phyloP scores from a whole-genome alignment of 2,113 vertebrate genomes.

The Lycocorax pyrrhopterus region DNA sequence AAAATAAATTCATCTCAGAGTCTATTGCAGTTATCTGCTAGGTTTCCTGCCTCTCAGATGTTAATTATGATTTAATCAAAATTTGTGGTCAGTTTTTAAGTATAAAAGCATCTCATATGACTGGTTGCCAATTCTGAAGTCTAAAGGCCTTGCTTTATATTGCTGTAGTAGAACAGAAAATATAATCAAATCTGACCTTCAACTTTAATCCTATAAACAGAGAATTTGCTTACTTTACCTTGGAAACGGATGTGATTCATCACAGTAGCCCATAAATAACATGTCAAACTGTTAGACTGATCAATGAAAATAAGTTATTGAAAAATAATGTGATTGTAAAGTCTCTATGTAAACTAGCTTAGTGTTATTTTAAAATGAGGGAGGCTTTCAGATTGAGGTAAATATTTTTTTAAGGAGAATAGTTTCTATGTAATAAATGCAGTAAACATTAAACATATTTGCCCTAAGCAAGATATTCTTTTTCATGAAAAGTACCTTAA shows the following conservation, averaged over 20 bases:
- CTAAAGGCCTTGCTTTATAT: conserved; percentile 65
- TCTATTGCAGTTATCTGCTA: not conserved
- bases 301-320: conserved; percentile 76
- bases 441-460: not conserved
- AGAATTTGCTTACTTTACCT: conserved; percentile 76
- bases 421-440: not conserved
- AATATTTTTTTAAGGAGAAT: not conserved
- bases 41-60: not conserved
- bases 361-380: conserved; percentile 57
- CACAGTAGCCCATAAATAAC: conserved; percentile 75
- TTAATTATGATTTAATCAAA: conserved; percentile 30
- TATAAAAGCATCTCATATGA: conserved; percentile 50
- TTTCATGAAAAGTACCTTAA: not conserved
- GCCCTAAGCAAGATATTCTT: not conserved
- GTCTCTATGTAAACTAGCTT: conserved; percentile 56
- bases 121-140: conserved; percentile 50
- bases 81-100: conserved; percentile 64
- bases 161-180: conserved; percentile 60
- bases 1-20: conserved; percentile 2
- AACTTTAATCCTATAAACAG: conserved; percentile 73
- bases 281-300: conserved; percentile 69
- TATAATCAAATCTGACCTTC: conserved; percentile 74
- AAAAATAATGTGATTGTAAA: conserved; percentile 74
- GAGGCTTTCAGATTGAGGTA: not conserved
- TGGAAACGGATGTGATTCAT: conserved; percentile 73